Evolutionary conservation across 1,140 invertebrate species (phyloP), one percentile per base, ranked within the genome.

Genomic region (Helicoverpa armigera): DNA sequence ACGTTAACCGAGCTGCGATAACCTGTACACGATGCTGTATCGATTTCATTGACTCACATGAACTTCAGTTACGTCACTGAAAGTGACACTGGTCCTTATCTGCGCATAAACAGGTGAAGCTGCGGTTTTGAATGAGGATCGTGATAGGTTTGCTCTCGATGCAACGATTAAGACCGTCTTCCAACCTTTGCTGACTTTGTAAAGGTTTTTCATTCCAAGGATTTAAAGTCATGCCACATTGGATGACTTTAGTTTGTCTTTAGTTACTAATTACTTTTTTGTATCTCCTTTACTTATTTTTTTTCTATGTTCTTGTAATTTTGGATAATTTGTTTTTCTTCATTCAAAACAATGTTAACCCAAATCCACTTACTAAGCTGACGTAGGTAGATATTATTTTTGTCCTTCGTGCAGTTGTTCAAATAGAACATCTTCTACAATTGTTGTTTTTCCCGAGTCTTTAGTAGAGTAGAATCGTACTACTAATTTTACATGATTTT

Each of bases 21-120:
- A 77, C 73, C 56, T 72, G 72, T 65, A 75, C 72, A 70, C 53
- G 63, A 56, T 69, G 58, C 67, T 74, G 69, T 80, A 79, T 79
- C 70, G 76, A 82, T 82, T 65, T 43, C 76, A 74, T 60, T 79
- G 70, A 74, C 81, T 79, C 16, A 13, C 81, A 58, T 75, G 73
- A 75, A 75, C 73, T 75, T 75, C 73, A 61, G 3, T 63, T 60
- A 60, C 58, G 56, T 61, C 56, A 75, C 11, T 75, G 58, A 75
- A 61, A 58, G 72, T 16, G n/a, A 58, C 31, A 43, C 35, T 72
- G 50, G 50, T 11, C 58, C 12, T 61, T 75, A 61, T 61, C 58
- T 75, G 13, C n/a, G 56, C 58, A 72, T 31, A 69, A 69, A 69
- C 43, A 69, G 65, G 65, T 69, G 43, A 35, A 69, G 58, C 11